Evolutionary conservation across 2,113 vertebrate genomes (phyloP).

Genomic region (Vicugna pacos): DNA sequence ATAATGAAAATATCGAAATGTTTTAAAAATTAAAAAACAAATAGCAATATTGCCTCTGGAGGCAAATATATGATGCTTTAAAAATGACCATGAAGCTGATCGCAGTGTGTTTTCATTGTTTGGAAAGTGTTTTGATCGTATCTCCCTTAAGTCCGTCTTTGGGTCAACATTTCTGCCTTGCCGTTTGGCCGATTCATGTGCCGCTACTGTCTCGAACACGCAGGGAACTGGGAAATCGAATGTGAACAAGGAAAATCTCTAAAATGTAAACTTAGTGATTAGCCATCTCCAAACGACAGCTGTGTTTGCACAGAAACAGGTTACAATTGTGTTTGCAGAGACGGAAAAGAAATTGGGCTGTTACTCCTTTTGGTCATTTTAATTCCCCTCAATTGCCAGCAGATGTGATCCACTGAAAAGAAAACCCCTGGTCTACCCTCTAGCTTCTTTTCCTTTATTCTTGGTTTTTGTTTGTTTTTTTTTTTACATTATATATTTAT

Average conservation of each 20-base stretch:
- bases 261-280: constrained; percentile 40
- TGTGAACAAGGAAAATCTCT: constrained; percentile 46
- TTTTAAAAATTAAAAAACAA: background rate
- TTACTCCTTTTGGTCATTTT: background rate
- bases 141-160: background rate
- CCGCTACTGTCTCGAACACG: background rate
- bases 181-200: background rate
- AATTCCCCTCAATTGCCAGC: background rate
- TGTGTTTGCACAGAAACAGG: constrained; percentile 25
- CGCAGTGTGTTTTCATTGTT: background rate
- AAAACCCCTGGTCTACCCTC: background rate
- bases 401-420: background rate
- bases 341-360: background rate
- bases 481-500: background rate
- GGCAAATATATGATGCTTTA: background rate
- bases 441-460: background rate
- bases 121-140: background rate
- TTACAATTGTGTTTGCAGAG: background rate
- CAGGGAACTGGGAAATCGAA: constrained; percentile 43
- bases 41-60: background rate
- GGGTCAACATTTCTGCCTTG: background rate
- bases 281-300: constrained; percentile 33
- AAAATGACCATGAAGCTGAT: background rate
- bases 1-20: background rate
- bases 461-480: background rate